These are phyloP conservation scores for Alviniconcha marisindica DNA, from an alignment of 1,140 invertebrate species.

Conservation along the genomic window DNA sequence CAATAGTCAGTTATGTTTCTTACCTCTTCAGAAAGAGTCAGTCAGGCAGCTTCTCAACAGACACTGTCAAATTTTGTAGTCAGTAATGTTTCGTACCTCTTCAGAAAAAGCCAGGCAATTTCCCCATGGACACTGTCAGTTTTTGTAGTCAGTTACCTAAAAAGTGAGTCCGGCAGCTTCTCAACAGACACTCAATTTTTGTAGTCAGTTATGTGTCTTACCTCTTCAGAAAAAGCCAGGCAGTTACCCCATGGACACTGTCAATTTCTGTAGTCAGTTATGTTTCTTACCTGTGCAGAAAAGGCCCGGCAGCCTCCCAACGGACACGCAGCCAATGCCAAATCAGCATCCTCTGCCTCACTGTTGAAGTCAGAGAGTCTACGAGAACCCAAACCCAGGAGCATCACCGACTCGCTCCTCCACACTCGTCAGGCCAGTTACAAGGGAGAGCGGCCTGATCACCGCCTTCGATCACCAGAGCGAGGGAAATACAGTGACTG, in stretches of 20 bases:
- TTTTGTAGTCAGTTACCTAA: no score
- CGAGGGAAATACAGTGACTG: neutral
- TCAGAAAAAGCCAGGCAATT: no score
- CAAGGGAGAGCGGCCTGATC: slow-evolving; percentile 30
- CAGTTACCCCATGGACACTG: slow-evolving; percentile 8
- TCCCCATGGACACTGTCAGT: no score
- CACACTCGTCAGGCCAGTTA: slow-evolving; percentile 32
- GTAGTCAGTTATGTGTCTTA: no score
- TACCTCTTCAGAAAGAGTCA: no score
- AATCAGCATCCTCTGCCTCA: slow-evolving; percentile 15
- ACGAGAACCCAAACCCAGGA: neutral
- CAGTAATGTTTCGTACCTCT: no score
- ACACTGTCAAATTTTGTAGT: no score
- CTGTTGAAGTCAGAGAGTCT: slow-evolving; percentile 34
- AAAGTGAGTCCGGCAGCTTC: no score
- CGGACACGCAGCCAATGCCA: neutral
- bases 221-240: neutral
- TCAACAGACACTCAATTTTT: no score
- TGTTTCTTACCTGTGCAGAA: slow-evolving; percentile 9
- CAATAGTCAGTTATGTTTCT: no score
- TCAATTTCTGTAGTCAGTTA: no score
- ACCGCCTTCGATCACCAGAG: slow-evolving; percentile 18
- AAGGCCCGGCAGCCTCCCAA: slow-evolving; percentile 11
- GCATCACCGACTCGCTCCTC: neutral
- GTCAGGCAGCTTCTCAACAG: no score